Conservation (phyloP, 2,888 invertebrate species). For the Eupithecia subumbrata region DNA sequence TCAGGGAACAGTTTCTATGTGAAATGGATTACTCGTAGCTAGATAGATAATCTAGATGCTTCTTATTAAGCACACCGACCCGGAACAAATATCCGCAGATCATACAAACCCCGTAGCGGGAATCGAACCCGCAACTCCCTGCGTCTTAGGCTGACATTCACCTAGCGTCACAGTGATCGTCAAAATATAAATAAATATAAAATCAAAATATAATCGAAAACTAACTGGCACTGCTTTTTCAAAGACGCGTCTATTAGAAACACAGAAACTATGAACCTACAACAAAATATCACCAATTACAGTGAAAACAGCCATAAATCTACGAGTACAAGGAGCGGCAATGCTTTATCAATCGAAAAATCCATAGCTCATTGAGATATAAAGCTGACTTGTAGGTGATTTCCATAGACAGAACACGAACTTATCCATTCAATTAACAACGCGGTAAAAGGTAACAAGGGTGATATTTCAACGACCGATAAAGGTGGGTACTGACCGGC, state of each 20-base stretch:
- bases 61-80: too few species aligned
- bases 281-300: neutral
- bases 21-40: too few species aligned
- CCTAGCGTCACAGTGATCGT: neutral
- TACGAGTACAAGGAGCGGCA: neutral
- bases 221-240: neutral
- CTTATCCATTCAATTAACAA: neutral
- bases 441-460: neutral
- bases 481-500: neutral
- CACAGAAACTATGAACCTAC: neutral
- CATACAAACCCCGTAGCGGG: neutral
- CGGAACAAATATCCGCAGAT: neutral
- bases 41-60: too few species aligned
- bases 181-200: neutral
- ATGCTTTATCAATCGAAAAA: conserved; percentile 20
- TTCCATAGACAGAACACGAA: conserved; percentile 2
- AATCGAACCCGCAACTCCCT: neutral
- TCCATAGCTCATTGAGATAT: conserved; percentile 21
- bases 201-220: neutral
- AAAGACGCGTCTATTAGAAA: neutral
- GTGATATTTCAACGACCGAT: neutral
- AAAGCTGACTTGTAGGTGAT: conserved; percentile 2
- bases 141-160: neutral
- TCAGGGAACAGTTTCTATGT: too few species aligned
- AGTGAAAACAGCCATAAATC: conserved; percentile 14